phyloP scores from a whole-genome alignment of 2,888 invertebrate species.

The Bimastos eiseni region DNA sequence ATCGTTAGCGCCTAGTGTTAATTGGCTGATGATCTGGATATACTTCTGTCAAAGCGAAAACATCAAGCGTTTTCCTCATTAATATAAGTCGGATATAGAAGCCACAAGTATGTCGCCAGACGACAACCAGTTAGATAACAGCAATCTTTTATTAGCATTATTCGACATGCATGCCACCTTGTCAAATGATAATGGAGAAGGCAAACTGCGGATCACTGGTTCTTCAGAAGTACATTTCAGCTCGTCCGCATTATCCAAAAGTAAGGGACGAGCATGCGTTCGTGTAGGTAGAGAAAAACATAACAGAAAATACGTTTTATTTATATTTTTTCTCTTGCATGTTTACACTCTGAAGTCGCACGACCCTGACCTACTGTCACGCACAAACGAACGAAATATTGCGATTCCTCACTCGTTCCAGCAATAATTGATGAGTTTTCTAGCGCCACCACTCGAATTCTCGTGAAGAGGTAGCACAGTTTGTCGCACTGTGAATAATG shows the following conservation, averaged over 20 bases:
- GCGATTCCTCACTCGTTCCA: background rate
- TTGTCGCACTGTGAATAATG: too few species aligned
- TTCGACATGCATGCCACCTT: background rate
- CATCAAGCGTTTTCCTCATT: background rate
- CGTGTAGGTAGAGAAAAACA: background rate
- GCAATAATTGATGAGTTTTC: background rate
- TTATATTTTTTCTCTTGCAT: background rate
- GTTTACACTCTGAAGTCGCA: background rate
- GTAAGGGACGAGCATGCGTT: background rate
- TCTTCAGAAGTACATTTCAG: background rate
- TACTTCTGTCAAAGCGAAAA: background rate
- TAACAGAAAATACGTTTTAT: background rate
- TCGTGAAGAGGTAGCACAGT: too few species aligned
- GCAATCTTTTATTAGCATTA: background rate
- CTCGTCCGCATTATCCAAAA: background rate
- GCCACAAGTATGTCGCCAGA: background rate
- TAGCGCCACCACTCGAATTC: background rate
- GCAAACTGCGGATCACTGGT: background rate
- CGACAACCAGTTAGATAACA: too few species aligned
- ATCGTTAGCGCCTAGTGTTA: too few species aligned
- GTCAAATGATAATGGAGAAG: background rate
- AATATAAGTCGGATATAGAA: background rate
- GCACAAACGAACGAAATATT: background rate
- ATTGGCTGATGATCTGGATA: too few species aligned
- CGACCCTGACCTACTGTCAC: background rate